Base-by-base conservation (phyloP, 1,140 invertebrate species). In the Kradibia gibbosae region DNA sequence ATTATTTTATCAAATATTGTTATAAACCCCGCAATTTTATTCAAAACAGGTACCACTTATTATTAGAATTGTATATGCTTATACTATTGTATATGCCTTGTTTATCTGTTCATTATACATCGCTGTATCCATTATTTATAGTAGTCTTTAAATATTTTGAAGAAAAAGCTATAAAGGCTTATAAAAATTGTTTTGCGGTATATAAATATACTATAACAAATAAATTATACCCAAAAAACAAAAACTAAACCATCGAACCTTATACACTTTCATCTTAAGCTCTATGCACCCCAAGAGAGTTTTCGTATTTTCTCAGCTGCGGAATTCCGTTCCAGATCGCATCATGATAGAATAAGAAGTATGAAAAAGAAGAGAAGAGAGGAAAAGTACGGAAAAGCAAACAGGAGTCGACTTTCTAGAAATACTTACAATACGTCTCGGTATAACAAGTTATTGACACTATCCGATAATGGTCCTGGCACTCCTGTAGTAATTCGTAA, bases 371-470 rank as follows among this genome's bases (percentile, higher is more conserved):
- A 72, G 28, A 28, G 31, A 55, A 74, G 42, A 31, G 34, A 20
- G n/a, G 48, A 53, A 50, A 53, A 11, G 45, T 25, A 55, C 3
- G 42, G 42, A 72, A 36, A 74, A 74, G 50, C 72, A 73, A 73
- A 53, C 45, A 62, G 28, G 45, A 74, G 50, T 50, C 70, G 10
- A 72, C 70, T 28, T n/a, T 15, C 70, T 50, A 74, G 20, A 45
- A 28, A 74, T 50, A 34, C 28, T 74, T 53, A 28, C 15, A 17
- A 36, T 67, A 67, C 34, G 5, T 10, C 34, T 55, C 50, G 28
- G 31, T 74, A 74, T 74, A 74, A 74, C 48, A 74, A 74, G 50
- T 55, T 55, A 74, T 74, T 74, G 50, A 55, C 50, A 74, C 50
- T 55, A 50, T 34, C 72, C 72, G 17, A 74, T 74, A 74, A 74